Base-by-base conservation (phyloP, 2,888 invertebrate genomes). In the Cryptocephalus primarius region DNA sequence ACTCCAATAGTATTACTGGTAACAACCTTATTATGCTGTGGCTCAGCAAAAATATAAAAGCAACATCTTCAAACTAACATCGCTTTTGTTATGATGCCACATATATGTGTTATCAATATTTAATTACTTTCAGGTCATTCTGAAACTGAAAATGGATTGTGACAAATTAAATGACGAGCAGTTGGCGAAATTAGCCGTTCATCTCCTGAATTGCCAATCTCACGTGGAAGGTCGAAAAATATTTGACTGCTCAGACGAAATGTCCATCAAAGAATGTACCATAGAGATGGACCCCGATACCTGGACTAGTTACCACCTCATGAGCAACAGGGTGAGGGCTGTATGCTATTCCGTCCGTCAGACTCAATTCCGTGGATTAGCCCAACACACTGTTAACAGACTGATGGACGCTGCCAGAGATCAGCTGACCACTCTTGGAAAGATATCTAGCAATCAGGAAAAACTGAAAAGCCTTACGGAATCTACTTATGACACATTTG, bases 301-400 rank as follows among this genome's bases (percentile, higher is more conserved):
- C 40, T 82, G 82, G 82, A 82, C 81, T 59, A 76, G 78, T n/a
- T 83, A 83, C 60, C 80, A 81, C 62, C 70, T 82, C 43, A 77
- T 82, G 67, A 77, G 76, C 52, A 82, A 82, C 60, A 65, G 83
- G 55, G 82, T 81, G 0, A 69, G 79, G 49, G 80, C 82, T n/a
- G 77, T 83, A 47, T 83, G 83, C 59, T 79, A 81, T 57, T 69
- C 77, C 11, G 72, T 79, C 12, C 70, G 82, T 44, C 80, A 80
- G 61, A 72, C 74, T 33, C 82, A 82, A 61, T 83, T 83, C 65
- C 71, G 79, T 43, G 78, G 77, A 13, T 67, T 80, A 42, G 77
- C 81, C 1, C 82, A 83, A 64, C 69, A 77, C 49, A 78, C 82
- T 1, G 77, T 83, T 10, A 82, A 82, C 63, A 73, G 76, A 55